Evolutionary conservation across 2,797 vertebrate species (phyloP).

Genomic region (Scolopax rusticola): DNA sequence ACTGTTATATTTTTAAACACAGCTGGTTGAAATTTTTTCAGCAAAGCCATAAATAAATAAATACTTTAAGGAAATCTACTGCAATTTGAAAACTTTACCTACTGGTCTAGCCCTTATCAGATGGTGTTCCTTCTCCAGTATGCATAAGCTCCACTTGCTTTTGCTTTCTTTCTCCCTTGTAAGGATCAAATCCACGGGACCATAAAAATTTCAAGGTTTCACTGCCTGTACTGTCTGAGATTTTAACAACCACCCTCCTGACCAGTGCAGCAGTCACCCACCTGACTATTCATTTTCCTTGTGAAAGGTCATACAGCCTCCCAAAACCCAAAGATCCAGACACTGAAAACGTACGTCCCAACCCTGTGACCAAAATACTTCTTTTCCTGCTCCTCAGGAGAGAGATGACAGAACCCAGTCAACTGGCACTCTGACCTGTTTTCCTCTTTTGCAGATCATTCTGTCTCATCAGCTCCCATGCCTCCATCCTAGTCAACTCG

Average conservation of each 20-base stretch:
- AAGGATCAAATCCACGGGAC: background rate
- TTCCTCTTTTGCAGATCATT: background rate
- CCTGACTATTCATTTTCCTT: background rate
- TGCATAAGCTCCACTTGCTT: background rate
- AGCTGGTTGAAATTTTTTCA: constrained; percentile 23
- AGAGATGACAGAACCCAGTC: background rate
- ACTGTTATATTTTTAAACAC: constrained; percentile 58
- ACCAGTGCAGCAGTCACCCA: background rate
- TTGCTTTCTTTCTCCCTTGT: background rate
- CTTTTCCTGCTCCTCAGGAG: background rate
- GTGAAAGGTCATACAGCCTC: background rate
- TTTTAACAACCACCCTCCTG: background rate
- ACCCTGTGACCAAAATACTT: background rate
- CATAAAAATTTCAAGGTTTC: background rate
- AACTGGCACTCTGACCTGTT: background rate
- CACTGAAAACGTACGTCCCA: background rate
- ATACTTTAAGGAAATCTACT: constrained; percentile 49
- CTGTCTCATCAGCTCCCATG: background rate
- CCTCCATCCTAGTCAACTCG: background rate
- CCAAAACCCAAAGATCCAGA: background rate
- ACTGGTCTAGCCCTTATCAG: background rate
- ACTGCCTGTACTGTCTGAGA: background rate
- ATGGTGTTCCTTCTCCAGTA: background rate
- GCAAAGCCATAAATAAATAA: constrained; percentile 56
- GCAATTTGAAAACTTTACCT: background rate